These are phyloP conservation scores for Campylomormyrus numenius DNA, from an alignment of 2,113 vertebrate genomes.

Conservation along the genomic window DNA sequence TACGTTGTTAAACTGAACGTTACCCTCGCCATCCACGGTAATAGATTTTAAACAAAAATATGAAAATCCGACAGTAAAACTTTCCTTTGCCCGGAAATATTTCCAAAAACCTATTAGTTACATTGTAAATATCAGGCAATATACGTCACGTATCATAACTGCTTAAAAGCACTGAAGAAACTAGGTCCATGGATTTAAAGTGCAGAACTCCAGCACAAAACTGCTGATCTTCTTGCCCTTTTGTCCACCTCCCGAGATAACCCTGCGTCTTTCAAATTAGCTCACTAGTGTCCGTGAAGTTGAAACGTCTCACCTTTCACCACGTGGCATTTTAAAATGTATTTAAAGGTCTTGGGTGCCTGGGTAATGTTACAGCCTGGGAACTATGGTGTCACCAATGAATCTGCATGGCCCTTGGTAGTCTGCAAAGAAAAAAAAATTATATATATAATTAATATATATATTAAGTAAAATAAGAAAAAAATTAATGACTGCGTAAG, in stretches of 20 bases:
- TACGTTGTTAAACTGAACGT: constrained; percentile 62
- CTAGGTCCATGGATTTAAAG: background rate
- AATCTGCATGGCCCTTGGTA: constrained; percentile 25
- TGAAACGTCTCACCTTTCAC: constrained; percentile 61
- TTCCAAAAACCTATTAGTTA: background rate
- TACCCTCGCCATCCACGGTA: constrained; percentile 71
- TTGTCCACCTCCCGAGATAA: constrained; percentile 15
- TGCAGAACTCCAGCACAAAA: background rate
- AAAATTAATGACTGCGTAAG: background rate
- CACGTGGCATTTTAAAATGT: constrained; percentile 58
- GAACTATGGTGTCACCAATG: constrained; percentile 31
- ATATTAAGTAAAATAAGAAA: background rate
- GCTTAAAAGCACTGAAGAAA: background rate
- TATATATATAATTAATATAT: background rate
- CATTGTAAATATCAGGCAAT: background rate
- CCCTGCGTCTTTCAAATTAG: constrained; percentile 33
- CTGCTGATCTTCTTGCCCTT: background rate
- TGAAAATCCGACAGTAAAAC: constrained; percentile 46
- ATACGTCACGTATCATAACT: background rate
- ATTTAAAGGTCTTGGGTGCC: constrained; percentile 62
- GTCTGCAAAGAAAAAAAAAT: constrained; percentile 38
- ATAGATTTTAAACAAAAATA: constrained; percentile 35
- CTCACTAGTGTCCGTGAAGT: constrained; percentile 28
- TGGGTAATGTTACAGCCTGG: constrained; percentile 53
- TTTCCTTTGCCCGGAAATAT: constrained; percentile 9